phyloP scores from a whole-genome alignment of 2,797 vertebrate genomes.

The Myiothlypis coronata region DNA sequence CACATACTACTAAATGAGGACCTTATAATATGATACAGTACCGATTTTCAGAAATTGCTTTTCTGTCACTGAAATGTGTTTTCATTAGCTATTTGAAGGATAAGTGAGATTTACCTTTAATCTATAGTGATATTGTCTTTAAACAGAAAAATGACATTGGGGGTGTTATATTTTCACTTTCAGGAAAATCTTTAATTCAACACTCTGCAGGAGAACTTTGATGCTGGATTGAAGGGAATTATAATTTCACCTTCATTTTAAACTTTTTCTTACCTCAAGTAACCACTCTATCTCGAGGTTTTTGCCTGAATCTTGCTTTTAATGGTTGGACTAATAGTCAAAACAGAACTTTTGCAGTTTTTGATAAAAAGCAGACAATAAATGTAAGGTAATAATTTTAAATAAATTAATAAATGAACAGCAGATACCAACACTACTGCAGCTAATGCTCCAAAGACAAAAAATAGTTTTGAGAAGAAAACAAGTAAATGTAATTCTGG shows the following conservation, averaged over 20 bases:
- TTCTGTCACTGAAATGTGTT: conserved; percentile 25
- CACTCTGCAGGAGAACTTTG: background rate
- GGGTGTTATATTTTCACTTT: background rate
- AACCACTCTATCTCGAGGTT: background rate
- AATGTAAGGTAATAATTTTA: background rate
- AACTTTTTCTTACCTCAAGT: background rate
- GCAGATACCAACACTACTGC: background rate
- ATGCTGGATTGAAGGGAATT: background rate
- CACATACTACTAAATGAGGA: background rate
- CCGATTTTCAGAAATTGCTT: conserved; percentile 14
- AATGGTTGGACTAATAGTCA: background rate
- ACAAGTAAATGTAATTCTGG: background rate
- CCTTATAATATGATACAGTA: background rate
- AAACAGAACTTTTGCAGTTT: background rate
- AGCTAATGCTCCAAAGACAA: background rate
- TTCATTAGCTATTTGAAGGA: conserved; percentile 27
- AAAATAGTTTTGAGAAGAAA: background rate
- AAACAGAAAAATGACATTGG: background rate
- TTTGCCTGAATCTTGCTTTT: background rate
- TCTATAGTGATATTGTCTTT: background rate
- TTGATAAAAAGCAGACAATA: background rate
- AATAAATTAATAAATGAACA: background rate
- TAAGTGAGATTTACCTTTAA: background rate
- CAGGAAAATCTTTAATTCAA: background rate
- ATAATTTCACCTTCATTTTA: background rate